Evolutionary conservation across 2,113 vertebrate species (phyloP).

Genomic region (Dascyllus trimaculatus): DNA sequence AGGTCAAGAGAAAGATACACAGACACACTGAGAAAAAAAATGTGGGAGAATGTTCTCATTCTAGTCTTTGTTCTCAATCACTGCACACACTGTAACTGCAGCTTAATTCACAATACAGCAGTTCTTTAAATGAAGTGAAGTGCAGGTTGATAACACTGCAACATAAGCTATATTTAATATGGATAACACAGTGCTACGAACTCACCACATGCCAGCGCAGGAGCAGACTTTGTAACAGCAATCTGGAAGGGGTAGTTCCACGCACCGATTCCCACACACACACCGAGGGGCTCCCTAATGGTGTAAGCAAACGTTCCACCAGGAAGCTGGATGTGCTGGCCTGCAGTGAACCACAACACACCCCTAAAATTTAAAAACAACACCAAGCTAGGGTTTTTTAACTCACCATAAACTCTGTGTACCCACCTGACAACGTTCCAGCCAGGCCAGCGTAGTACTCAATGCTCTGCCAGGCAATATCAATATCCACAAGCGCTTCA

Average conservation of each 20-base stretch:
- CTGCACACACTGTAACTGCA: too few relatives aligned
- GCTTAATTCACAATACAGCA: too few relatives aligned
- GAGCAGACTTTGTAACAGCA: conserved; percentile 92
- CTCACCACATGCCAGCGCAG: conserved; percentile 95
- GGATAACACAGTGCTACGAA: background rate
- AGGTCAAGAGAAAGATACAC: too few relatives aligned
- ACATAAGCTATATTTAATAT: background rate
- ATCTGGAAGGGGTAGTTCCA: conserved; percentile 96
- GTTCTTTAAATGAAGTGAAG: background rate
- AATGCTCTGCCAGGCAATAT: conserved; percentile 90
- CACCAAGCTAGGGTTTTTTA: accelerated
- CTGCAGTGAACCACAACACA: conserved; percentile 68
- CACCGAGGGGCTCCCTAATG: conserved; percentile 93
- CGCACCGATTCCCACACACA: conserved; percentile 96
- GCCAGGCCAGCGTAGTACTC: conserved; percentile 95
- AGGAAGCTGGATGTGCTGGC: conserved; percentile 94
- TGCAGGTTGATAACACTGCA: background rate
- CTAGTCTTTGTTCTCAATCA: too few relatives aligned
- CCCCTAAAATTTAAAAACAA: background rate
- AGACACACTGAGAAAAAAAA: too few relatives aligned
- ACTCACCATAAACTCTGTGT: background rate
- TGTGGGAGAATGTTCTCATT: too few relatives aligned
- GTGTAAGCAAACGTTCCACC: conserved; percentile 94
- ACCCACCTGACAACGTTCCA: conserved; percentile 89
- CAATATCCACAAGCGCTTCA: conserved; percentile 91